Base-by-base conservation (phyloP, 2,888 invertebrate genomes). In the Caenorhabditis plicata region DNA sequence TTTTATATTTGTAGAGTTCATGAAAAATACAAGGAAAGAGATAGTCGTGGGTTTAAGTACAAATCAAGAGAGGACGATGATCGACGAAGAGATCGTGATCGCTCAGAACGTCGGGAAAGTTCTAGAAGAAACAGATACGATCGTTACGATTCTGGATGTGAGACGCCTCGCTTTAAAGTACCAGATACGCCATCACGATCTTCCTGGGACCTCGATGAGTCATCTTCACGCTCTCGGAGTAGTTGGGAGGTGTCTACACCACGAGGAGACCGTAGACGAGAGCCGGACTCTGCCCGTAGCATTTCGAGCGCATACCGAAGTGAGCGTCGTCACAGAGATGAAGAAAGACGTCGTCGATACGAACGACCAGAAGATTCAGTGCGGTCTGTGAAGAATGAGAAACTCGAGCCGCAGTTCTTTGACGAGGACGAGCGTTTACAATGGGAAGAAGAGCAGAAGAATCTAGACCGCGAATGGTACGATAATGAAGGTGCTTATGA, bases 201-300 rank as follows among this genome's bases (percentile, higher is more conserved):
- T 13, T 32, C 44, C 1, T 80, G 80, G 80, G 80, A 80, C 26
- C 74, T 71, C 7, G 76, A 77, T 22, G 62, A 66, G n/a, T 47
- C 45, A 5, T 43, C 48, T 4, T 33, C 55, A 23, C 53, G 54
- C 27, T 55, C 53, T 36, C 38, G 46, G n/a, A 47, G 50, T 0
- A 87, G 88, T 45, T 95, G 94, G 94, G 94, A 94, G 83, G 88
- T 90, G 80, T 92, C 92, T 0, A 93, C 93, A 0, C 94, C 93
- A 0, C 62, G 57, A 43, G 51, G 58, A 5, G 44, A 41, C 13
- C 26, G 39, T 15, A 55, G 42, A 33, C 31, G 61, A 19, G 50
- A 58, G 7, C 49, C 49, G 48, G 57, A 57, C 41, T 57, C 50
- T 8, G 52, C 55, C 33, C 36, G 60, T 41, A 60, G 64, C 36